Evolutionary conservation across 2,888 invertebrate genomes (phyloP), one percentile per base, ranked within the genome.

Genomic region (Amiota communis): DNA sequence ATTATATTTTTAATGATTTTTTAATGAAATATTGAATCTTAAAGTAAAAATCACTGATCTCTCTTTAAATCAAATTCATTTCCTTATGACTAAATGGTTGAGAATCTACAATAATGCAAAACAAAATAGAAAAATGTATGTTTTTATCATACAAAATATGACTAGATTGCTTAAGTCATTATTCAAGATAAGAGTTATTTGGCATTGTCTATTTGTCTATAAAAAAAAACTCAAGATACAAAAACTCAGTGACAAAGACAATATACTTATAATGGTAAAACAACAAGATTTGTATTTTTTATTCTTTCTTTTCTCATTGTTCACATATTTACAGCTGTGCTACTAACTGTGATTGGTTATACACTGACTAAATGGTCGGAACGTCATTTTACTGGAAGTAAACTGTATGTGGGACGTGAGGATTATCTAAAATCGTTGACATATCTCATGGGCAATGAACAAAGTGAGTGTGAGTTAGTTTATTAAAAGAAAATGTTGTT

Each of bases 361-460:
- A 82, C 87, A 1, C 61, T 84, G 15, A 85, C 88, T 17, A 80
- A 81, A 73, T 88, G 88, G 89, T 78, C 78, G 71, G 87, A 87
- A 59, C 75, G 76, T 46, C 70, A 71, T 56, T 72, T 84, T 70
- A 56, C 80, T 13, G 72, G 72, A 4, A 76, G 84, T 17, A 83
- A 83, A 74, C 72, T 80, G 1, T 88, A 74, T 70, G 64, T 75
- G 13, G 89, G 87, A 6, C 82, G 78, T 4, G 89, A 88, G 63
- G 89, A 88, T 61, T 92, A 92, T 82, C 81, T 92, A 46, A 87
- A 90, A 13, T 80, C 84, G 1, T 90, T 89, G 74, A 86, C 87
- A 4, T 92, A 89, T 77, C 79, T 92, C 8, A 78, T 91, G 70
- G 92, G 92, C 3, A 89, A 90, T 1, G 88, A 90, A 78, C 85